Evolutionary conservation across 1,140 invertebrate species (phyloP), one percentile per base, ranked within the genome.

Genomic region (Philaenus spumarius): DNA sequence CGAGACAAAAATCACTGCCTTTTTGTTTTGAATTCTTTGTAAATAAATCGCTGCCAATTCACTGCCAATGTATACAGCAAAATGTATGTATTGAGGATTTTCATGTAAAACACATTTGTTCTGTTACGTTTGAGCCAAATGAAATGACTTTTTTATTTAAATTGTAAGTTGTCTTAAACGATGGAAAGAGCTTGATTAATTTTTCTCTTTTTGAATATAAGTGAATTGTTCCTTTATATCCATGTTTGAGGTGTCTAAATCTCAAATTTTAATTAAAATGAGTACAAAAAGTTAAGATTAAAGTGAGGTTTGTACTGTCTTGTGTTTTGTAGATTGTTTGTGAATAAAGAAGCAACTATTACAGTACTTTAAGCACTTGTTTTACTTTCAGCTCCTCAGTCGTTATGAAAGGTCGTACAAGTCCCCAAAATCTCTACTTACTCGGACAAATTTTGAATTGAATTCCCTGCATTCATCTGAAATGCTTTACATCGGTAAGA

Each of bases 251-350:
- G 4, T 26, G 7, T 22, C 9, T 30, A n/a, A 30, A 7, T 30
- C 22, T n/a, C 9, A 50, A 50, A n/a, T 39, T 15, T 35, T 47
- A 15, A 39, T 53, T 37, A 30, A 37, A 30, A 26, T 39, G 23
- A 53, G 50, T 53, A 53, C 50, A 53, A 53, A 53, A 39, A 37
- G 15, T 47, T 20, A 39, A 37, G 11, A 35, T 39, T 4, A 30
- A 30, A 3, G 50, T 53, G 50, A 39, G 37, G 23, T 53, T 53
- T 53, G 50, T 53, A 53, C 50, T 53, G 35, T 53, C n/a, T 19
- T 37, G 50, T 53, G 50, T 53, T 53, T 53, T 53, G 50, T 53
- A 53, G 50, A 53, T 53, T 53, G 50, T 30, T 37, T 53, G 50
- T 53, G 50, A 53, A 53, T 53, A 53, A 53, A 26, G 35, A 53